Evolutionary conservation across 2,797 vertebrate species (phyloP).

Genomic region (Manis crassicaudata): DNA sequence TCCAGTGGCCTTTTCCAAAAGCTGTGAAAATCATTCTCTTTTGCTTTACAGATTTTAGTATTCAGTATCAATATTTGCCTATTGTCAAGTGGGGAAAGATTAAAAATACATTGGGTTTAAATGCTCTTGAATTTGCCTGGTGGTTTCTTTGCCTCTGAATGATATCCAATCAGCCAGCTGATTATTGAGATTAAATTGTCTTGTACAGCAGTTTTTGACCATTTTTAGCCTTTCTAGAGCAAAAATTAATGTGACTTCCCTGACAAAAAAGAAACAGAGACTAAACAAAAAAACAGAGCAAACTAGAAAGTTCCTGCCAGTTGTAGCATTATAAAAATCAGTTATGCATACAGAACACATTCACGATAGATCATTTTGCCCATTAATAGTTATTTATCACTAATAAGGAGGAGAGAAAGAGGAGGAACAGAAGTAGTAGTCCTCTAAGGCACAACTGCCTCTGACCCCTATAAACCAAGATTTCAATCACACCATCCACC

Average conservation of each 20-base stretch:
- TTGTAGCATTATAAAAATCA: not conserved
- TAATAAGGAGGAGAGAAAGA: not conserved
- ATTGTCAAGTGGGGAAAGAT: conserved; percentile 50
- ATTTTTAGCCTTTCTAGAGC: conserved; percentile 7
- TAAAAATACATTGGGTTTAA: conserved; percentile 61
- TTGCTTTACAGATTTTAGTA: conserved; percentile 51
- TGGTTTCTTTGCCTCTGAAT: conserved; percentile 53
- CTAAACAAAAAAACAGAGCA: not conserved
- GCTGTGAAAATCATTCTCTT: conserved; percentile 57
- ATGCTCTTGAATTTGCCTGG: conserved; percentile 55
- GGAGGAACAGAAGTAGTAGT: not conserved
- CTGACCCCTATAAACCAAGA: not conserved
- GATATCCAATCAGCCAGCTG: conserved; percentile 49
- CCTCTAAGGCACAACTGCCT: not conserved
- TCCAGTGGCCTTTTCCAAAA: conserved; percentile 45
- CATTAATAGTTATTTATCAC: not conserved
- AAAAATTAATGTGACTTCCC: conserved; percentile 37
- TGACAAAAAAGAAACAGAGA: not conserved
- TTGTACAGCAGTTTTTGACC: not conserved
- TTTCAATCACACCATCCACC: not conserved
- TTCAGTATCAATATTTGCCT: conserved; percentile 69
- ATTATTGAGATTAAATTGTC: conserved; percentile 56
- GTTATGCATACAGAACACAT: not conserved
- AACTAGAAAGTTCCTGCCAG: not conserved
- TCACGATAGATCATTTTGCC: not conserved